Base-by-base conservation (phyloP, 2,797 vertebrate genomes). In the Lutjanus argentimaculatus region DNA sequence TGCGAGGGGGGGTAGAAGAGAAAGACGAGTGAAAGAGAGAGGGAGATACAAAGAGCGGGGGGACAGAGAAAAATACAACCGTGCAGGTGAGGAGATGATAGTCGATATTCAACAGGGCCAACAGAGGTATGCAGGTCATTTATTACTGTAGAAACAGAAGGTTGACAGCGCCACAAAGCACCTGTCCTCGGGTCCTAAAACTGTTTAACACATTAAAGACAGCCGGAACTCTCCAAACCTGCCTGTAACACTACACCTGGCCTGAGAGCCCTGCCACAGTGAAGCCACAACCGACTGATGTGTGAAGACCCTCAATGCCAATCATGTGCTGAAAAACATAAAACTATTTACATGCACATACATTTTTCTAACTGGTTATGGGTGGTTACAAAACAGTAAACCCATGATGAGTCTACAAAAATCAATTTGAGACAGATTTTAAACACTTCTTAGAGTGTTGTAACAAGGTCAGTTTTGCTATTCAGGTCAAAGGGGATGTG, bases 91-190 rank as follows among this genome's bases (percentile, higher is more conserved):
- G 72, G 68, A 71, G 72, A 84, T 84, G 89, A 89, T 82, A 90
- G 89, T 19, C 1, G 86, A 91, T 89, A 89, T 91, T 85, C 67
- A 79, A 67, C 68, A 77, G 45, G 85, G 86, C 85, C 83, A 83
- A 82, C 85, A 81, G 77, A 71, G 62, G 62, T 83, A 85, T 86
- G 84, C 80, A 75, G 86, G 61, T 82, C 82, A 75, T 93, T 88
- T 85, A 92, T 93, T 88, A 89, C 85, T 76, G 88, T 52, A 86
- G 84, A 83, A 89, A 92, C 83, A 80, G 67, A 90, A 82, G 87
- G 65, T 15, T 91, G 92, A 94, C 93, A 92, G 83, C 17, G 36
- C 42, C 85, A 93, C 92, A 93, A 94, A 91, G 91, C 75, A 49
- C 71, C 79, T 93, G 81, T 92, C 93, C 93, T 82, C 75, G 1